Evolutionary conservation across 2,888 invertebrate species (phyloP), one percentile per base, ranked within the genome.

Genomic region (Antitype chi): DNA sequence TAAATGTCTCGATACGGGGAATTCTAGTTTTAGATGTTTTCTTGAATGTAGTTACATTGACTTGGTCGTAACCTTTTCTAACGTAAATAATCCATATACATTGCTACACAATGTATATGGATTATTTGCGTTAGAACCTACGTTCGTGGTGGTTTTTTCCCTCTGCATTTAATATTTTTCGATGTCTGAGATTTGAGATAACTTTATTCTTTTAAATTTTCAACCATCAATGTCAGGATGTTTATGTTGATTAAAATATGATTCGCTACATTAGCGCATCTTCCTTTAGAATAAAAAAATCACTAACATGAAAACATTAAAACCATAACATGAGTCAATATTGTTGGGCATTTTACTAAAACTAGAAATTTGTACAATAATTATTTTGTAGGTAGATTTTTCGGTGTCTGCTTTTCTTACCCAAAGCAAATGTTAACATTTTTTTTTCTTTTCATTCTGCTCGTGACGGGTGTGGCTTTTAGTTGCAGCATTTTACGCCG

Each of bases 391-490:
- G 11, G 2, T 6, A 9, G 32, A 23, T 11, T 38, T 20, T 71
- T n/a, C 17, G 6, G 20, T 13, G 38, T 52, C 28, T 11, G 43
- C 13, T 70, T 23, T 69, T 78, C 8, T 53, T 23, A 32, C 8
- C 11, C 13, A 60, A 76, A 60, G 47, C 32, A 76, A 69, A 53
- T 43, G 52, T 59, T 15, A 2, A 23, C 17, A 32, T 62, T 4
- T 74, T 74, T 57, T 9, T 49, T 75, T 43, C 11, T 4, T 55
- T n/a, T 43, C 32, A 60, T 78, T 70, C 43, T 52, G 70, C 9
- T 25, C 25, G 15, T 76, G 79, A 69, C 28, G 38, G 43, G 38
- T 57, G 38, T 55, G n/a, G 32, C 38, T 43, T 52, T 25, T 32
- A 43, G 13, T 60, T 60, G 17, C 60, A 53, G 23, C 17, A 53